phyloP scores from a whole-genome alignment of 2,113 vertebrate genomes.

The Coptodon rendalli region DNA sequence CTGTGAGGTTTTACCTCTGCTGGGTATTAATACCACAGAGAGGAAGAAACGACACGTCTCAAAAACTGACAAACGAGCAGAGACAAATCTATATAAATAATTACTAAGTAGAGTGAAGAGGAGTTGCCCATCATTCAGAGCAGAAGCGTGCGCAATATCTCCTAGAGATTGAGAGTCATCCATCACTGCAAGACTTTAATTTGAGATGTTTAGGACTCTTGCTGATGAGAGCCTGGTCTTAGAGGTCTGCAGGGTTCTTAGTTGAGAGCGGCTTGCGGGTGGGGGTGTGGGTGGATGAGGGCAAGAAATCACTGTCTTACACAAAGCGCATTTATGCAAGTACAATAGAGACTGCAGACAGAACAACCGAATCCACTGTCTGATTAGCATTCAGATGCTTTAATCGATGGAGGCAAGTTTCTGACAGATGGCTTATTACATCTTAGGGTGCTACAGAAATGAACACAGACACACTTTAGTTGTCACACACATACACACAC shows the following conservation, averaged over 20 bases:
- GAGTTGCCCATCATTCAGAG: conserved; percentile 64
- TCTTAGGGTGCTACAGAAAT: neutral
- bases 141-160: conserved; percentile 67
- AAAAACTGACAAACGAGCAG: conserved; percentile 41
- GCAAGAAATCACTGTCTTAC: conserved; percentile 12
- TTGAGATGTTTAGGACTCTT: conserved; percentile 67
- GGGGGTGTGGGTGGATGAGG: neutral
- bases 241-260: conserved; percentile 29
- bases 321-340: neutral
- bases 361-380: neutral
- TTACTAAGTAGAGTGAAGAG: conserved; percentile 51
- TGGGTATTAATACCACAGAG: neutral
- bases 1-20: conserved; percentile 16
- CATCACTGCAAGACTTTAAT: conserved; percentile 72
- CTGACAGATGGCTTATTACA: conserved; percentile 19
- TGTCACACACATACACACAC: neutral
- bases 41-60: conserved; percentile 5
- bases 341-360: conserved; percentile 2
- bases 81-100: conserved; percentile 73
- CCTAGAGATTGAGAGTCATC: conserved; percentile 62
- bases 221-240: conserved; percentile 38
- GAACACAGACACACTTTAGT: neutral
- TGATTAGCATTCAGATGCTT: conserved; percentile 40
- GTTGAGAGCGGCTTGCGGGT: neutral
- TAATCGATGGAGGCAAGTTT: neutral